These are phyloP conservation scores for Drosophila ohnishii DNA, from an alignment of 1,140 invertebrate species.

Conservation along the genomic window DNA sequence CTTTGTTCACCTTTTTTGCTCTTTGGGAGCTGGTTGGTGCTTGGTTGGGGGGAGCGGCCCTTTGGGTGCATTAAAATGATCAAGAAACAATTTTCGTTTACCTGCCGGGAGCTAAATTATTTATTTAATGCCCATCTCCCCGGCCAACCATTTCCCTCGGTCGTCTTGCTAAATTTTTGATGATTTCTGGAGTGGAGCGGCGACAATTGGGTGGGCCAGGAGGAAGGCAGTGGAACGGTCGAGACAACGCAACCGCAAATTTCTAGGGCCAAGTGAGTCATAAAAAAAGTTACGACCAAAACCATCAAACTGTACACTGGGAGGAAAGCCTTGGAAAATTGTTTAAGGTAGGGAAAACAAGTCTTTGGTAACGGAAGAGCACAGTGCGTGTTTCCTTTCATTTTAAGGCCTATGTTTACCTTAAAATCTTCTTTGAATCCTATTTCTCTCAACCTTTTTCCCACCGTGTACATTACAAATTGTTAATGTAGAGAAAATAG, in stretches of 20 bases:
- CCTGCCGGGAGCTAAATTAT: conserved; percentile 67
- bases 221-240: conserved; percentile 17
- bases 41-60: conserved; percentile 37
- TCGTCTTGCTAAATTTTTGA: conserved; percentile 71
- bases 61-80: conserved; percentile 81
- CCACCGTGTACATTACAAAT: not conserved
- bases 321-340: conserved; percentile 9
- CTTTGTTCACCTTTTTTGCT: conserved; percentile 64
- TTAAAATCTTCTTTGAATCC: not conserved
- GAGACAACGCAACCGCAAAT: conserved; percentile 64
- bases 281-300: conserved; percentile 53
- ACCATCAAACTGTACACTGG: conserved; percentile 44
- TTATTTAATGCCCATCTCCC: conserved; percentile 66
- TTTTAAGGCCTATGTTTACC: not conserved
- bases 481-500: conserved; percentile 5
- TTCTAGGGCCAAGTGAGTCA: conserved; percentile 58
- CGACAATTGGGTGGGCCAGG: conserved; percentile 54
- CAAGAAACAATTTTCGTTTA: conserved; percentile 83
- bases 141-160: conserved; percentile 19
- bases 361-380: too few relatives aligned
- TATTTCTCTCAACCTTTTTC: not conserved
- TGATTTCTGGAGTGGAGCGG: conserved; percentile 46
- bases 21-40: too few relatives aligned
- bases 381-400: too few relatives aligned
- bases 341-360: not conserved